Base-by-base conservation (phyloP, 2,797 vertebrate species). In the Eleutherodactylus coqui region DNA sequence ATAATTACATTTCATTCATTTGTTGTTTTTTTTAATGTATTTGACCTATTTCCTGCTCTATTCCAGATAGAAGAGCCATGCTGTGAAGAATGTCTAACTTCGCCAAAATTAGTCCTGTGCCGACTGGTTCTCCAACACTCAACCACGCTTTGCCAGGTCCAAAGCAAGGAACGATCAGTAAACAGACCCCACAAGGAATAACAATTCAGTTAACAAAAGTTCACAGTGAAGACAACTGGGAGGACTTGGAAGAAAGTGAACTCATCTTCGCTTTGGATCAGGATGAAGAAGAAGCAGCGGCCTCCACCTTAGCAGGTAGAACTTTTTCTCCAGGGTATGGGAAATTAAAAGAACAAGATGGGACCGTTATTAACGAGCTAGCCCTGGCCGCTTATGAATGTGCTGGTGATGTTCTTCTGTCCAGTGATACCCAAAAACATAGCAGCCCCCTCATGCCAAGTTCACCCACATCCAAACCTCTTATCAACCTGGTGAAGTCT, bases 401-500 rank as follows among this genome's bases (percentile, higher is more conserved):
- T 55, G 67, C 43, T 0, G 92, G 90, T 7, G 93, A 92, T 84
- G 91, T 89, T 70, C 91, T 93, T 11, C 3, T 90, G 43, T 64
- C 73, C 0, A 88, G 87, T 5, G 75, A 83, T 27, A 53, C 85
- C 36, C 75, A 90, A 92, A 89, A 91, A 94, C 19, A 91, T 88
- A 11, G 62, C 5, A 92, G 93, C 0, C 88, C 91, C 3, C 32
- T 88, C 0, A 77, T 93, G 11, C 73, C 64, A 41, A 79, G 82
- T 38, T 93, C 94, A 1, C 93, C 93, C 5, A 92, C 91, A 9
- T 92, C 92, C 53, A 92, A 92, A 19, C 94, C 96, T 0, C 75
- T 94, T 11, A 88, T 92, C 11, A 94, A 91, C 88, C 89, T 96
- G 36, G 96, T 96, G 77, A 96, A 96, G 90, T 96, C 96, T 1